phyloP scores from a whole-genome alignment of 1,140 invertebrate genomes.

The Bombus superbus region DNA sequence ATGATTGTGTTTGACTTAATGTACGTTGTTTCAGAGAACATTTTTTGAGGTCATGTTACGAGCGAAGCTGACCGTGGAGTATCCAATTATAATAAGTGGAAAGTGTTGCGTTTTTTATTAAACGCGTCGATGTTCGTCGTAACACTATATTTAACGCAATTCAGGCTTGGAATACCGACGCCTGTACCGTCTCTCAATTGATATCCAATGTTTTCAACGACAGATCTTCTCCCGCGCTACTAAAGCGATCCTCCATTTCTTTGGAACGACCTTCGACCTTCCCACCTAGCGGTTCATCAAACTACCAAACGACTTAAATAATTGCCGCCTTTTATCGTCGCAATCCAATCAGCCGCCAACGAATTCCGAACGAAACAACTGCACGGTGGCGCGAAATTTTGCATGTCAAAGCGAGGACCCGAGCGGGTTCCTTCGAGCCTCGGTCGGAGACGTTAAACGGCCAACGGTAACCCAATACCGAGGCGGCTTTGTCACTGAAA shows the following conservation, averaged over 20 bases:
- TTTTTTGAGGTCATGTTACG: not conserved
- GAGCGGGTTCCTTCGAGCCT: not conserved
- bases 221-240: not conserved
- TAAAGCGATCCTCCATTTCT: not conserved
- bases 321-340: not conserved
- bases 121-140: not conserved
- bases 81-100: not conserved
- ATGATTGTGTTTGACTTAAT: not conserved
- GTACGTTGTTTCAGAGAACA: not conserved
- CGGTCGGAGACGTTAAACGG: conserved; percentile 36
- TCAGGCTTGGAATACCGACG: not conserved
- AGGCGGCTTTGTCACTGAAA: conserved; percentile 50
- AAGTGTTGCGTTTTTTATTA: not conserved
- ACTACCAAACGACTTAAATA: not conserved
- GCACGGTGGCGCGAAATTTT: conserved; percentile 8
- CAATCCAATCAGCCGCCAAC: not conserved
- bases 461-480: conserved; percentile 42
- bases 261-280: not conserved
- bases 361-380: not conserved
- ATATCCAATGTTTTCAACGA: not conserved
- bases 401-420: conserved; percentile 1
- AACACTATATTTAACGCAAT: not conserved
- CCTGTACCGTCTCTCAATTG: not conserved
- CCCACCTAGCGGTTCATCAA: not conserved
- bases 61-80: not conserved